Conservation (phyloP, 1,140 invertebrate genomes). For the Phenacoccus solenopsis region DNA sequence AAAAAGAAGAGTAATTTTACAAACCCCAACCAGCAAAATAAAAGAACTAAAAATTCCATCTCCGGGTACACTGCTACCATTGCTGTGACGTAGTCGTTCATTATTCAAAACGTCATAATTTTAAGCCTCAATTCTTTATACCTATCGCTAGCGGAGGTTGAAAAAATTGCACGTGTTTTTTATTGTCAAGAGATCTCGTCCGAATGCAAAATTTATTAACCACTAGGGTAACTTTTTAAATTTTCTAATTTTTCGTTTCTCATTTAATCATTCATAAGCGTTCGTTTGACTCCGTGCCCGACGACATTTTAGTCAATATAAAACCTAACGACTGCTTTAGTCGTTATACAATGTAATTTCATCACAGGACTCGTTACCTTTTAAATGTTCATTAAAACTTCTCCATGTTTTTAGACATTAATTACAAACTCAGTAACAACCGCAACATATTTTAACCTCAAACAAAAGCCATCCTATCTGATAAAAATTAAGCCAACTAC, state of each 20-base stretch:
- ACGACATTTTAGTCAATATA: neutral
- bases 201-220: neutral
- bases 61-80: too few relatives aligned
- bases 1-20: too few relatives aligned
- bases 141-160: neutral
- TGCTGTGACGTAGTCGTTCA: neutral
- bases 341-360: too few relatives aligned
- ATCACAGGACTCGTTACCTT: neutral
- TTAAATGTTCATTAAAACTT: neutral
- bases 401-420: neutral
- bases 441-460: neutral
- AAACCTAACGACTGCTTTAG: neutral
- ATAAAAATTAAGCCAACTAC: neutral
- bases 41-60: too few relatives aligned
- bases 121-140: neutral
- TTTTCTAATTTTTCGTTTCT: neutral
- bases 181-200: neutral
- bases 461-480: neutral
- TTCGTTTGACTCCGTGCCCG: neutral
- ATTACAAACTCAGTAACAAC: neutral
- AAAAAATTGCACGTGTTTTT: neutral
- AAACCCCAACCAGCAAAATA: too few relatives aligned
- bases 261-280: neutral
- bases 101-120: neutral
- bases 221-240: neutral